Evolutionary conservation across 2,113 vertebrate species (phyloP).

Genomic region (Grammomys surdaster): DNA sequence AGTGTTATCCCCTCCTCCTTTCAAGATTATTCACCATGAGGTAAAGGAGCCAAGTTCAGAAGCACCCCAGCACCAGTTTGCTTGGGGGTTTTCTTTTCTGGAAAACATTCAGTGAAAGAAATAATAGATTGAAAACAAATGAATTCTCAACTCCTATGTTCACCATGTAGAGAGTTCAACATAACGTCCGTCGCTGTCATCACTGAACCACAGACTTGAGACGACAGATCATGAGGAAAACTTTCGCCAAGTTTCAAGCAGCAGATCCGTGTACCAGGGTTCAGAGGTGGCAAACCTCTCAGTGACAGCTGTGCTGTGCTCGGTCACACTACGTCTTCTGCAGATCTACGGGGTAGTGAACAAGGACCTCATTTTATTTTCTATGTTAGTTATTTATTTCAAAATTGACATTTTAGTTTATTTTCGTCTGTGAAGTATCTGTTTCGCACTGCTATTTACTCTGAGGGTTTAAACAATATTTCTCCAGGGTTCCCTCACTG

Average conservation of each 20-base stretch:
- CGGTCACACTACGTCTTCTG: conserved; percentile 68
- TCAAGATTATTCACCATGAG: conserved; percentile 75
- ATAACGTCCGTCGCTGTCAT: conserved; percentile 68
- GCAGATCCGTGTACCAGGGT: conserved; percentile 68
- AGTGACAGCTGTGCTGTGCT: conserved; percentile 73
- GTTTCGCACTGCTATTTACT: conserved; percentile 89
- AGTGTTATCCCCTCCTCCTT: conserved; percentile 67
- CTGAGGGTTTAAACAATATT: conserved; percentile 82
- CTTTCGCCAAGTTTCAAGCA: conserved; percentile 48
- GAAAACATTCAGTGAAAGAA: conserved; percentile 13
- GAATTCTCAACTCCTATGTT: conserved; percentile 64
- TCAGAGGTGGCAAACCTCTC: conserved; percentile 73
- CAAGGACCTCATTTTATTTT: conserved; percentile 86
- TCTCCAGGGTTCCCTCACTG: conserved; percentile 76
- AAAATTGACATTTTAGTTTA: conserved; percentile 85
- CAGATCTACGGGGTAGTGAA: conserved; percentile 83
- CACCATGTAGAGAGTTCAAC: conserved; percentile 70
- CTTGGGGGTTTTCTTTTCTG: conserved; percentile 64
- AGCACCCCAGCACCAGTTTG: conserved; percentile 57
- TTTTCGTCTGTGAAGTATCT: conserved; percentile 85
- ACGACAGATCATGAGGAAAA: conserved; percentile 65
- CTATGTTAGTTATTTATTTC: conserved; percentile 89
- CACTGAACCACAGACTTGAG: conserved; percentile 66
- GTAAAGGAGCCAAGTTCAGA: conserved; percentile 81
- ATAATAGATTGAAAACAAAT: conserved; percentile 57